Percentiles rank a stretch among this genome's conserved stretches.
These are phyloP conservation scores for Ephestia elutella DNA, from an alignment of 1,140 invertebrate genomes.

Conservation along the genomic window DNA sequence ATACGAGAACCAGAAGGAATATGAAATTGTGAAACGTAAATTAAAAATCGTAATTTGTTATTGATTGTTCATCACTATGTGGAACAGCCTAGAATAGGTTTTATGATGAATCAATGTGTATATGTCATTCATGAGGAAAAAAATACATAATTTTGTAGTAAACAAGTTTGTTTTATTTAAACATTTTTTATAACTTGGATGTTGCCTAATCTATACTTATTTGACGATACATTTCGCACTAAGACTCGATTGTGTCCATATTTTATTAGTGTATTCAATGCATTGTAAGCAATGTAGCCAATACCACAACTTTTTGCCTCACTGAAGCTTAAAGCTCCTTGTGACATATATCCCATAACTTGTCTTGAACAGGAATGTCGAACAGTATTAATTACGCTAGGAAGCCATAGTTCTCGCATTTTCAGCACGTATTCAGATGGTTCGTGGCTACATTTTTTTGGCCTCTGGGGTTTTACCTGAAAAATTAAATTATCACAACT, in stretches of 20 bases:
- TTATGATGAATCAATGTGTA: slow-evolving; percentile 13
- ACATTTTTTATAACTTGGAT: slow-evolving; percentile 38
- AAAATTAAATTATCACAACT: slow-evolving; percentile 17
- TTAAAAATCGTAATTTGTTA: slow-evolving; percentile 16
- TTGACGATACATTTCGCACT: slow-evolving; percentile 50
- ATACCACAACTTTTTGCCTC: slow-evolving; percentile 78
- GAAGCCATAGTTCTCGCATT: slow-evolving; percentile 83
- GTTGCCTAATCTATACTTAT: slow-evolving; percentile 51
- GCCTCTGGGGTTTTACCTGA: slow-evolving; percentile 17
- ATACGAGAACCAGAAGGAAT: slow-evolving; percentile 3
- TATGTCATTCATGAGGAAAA: slow-evolving; percentile 16
- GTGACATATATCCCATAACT: slow-evolving; percentile 82
- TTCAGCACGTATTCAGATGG: slow-evolving; percentile 73
- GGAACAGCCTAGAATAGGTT: slow-evolving; percentile 30
- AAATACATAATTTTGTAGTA: slow-evolving; percentile 25
- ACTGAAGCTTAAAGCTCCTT: slow-evolving; percentile 82
- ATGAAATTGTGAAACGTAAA: neutral
- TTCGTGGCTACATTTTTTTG: slow-evolving; percentile 23
- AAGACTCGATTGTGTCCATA: slow-evolving; percentile 39
- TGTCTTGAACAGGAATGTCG: slow-evolving; percentile 78
- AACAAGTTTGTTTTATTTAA: slow-evolving; percentile 29
- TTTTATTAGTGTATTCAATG: slow-evolving; percentile 71
- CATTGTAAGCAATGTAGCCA: slow-evolving; percentile 79
- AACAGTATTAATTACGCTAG: slow-evolving; percentile 73
- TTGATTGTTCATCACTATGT: slow-evolving; percentile 25